Base-by-base conservation (phyloP, 2,888 invertebrate genomes). In the Hirtodrosophila alboralis region DNA sequence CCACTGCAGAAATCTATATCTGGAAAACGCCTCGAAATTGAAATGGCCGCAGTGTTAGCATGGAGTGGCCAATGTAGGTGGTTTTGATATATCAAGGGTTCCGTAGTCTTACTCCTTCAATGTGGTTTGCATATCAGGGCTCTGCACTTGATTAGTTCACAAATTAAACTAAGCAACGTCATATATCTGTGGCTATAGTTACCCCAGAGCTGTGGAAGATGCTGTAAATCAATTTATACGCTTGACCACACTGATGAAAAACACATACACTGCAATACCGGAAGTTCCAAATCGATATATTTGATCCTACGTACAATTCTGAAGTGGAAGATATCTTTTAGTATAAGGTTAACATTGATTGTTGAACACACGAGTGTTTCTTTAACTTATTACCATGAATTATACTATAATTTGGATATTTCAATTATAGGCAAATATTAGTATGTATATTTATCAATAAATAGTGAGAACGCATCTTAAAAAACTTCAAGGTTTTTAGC, bases 91-190 rank as follows among this genome's bases (percentile, higher is more conserved):
- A n/a, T 10, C 3, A 3, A 18, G 7, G 8, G 27, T 21, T 38
- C 26, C 7, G 5, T 6, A 8, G 27, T 9, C 16, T 30, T 37
- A 31, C 58, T 30, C n/a, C 49, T 37, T 16, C 18, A 28, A n/a
- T n/a, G 31, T 10, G 34, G 44, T 30, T 37, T 38, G 37, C 64
- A 61, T 68, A 68, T 77, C 77, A 53, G 37, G 13, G 45, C 40
- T 43, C 47, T 60, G 69, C 54, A 61, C 77, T 84, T 84, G 77
- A 77, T 77, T 84, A 78, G 66, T 53, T 63, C 58, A 34, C 43
- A 73, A 65, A 73, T 84, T 69, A 59, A 61, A 61, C 73, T 58
- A 53, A 64, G 67, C 68, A 72, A 56, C 47, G 70, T 52, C 43
- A 49, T 36, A 36, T 53, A 28, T 51, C 7, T 31, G 43, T 44